These are phyloP conservation scores for Zaprionus lineosus DNA, from an alignment of 2,888 invertebrate genomes.

Conservation along the genomic window DNA sequence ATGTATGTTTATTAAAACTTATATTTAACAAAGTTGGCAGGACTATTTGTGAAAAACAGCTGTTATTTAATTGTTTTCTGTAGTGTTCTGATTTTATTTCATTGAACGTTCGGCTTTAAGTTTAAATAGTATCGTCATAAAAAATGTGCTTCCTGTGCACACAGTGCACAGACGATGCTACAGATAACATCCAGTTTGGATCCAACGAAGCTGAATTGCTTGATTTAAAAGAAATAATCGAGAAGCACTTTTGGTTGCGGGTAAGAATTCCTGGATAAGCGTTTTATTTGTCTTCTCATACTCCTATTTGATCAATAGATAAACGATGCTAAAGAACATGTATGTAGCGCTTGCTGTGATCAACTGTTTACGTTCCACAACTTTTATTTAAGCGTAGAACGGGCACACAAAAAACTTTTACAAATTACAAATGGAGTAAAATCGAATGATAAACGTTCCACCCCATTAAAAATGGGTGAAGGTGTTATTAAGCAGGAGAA, in stretches of 20 bases:
- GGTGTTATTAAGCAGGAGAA: constrained; percentile 37
- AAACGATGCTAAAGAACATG: constrained; percentile 35
- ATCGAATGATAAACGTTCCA: too few relatives aligned
- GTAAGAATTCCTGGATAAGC: constrained; percentile 39
- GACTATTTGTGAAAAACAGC: constrained; percentile 17
- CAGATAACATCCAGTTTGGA: constrained; percentile 56
- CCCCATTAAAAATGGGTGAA: neutral
- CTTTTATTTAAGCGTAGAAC: constrained; percentile 70
- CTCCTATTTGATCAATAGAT: constrained; percentile 28
- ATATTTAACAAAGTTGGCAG: constrained; percentile 30
- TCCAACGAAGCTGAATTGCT: constrained; percentile 58
- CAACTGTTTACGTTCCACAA: constrained; percentile 69
- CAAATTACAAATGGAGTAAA: neutral
- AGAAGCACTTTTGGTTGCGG: constrained; percentile 71
- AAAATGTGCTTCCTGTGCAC: constrained; percentile 71
- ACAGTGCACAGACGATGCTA: constrained; percentile 42
- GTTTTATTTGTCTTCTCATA: neutral
- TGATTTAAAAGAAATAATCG: constrained; percentile 56
- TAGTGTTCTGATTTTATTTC: constrained; percentile 19
- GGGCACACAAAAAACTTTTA: constrained; percentile 47
- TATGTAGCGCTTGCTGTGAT: constrained; percentile 68
- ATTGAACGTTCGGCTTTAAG: constrained; percentile 7
- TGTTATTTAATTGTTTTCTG: constrained; percentile 21
- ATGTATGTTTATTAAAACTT: too few relatives aligned
- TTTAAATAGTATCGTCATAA: neutral